These are phyloP conservation scores for Nipponacmea schrenckii DNA, from an alignment of 2,888 invertebrate species.

Conservation along the genomic window DNA sequence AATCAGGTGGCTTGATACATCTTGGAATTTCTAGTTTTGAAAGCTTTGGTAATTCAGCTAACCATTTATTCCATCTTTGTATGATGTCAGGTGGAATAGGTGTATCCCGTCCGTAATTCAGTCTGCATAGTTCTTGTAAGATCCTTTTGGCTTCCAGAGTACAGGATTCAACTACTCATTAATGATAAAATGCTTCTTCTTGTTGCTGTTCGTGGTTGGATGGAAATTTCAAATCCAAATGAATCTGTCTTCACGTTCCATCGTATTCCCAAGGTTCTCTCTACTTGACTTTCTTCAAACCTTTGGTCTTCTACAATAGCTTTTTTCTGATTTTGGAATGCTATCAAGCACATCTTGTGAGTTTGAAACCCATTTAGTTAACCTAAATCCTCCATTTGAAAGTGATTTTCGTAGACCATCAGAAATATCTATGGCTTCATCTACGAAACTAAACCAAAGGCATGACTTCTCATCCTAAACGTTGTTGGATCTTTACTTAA, in stretches of 20 bases:
- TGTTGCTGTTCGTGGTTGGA: background rate
- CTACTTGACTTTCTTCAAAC: slow-evolving; percentile 12
- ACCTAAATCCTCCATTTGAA: slow-evolving; percentile 24
- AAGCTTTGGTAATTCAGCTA: slow-evolving; percentile 9
- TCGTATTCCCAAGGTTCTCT: slow-evolving; percentile 29
- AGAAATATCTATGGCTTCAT: slow-evolving; percentile 4
- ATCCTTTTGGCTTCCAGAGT: slow-evolving; percentile 13
- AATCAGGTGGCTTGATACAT: background rate
- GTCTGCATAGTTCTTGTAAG: slow-evolving; percentile 8
- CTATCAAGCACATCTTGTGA: slow-evolving; percentile 27
- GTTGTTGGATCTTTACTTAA: slow-evolving; percentile 3
- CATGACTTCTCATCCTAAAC: slow-evolving; percentile 18
- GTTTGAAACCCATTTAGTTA: slow-evolving; percentile 35
- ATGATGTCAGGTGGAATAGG: background rate
- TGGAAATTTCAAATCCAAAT: slow-evolving; percentile 22
- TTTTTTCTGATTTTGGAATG: slow-evolving; percentile 29
- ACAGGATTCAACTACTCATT: slow-evolving; percentile 3
- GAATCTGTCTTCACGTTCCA: slow-evolving; percentile 26
- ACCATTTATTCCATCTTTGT: slow-evolving; percentile 14
- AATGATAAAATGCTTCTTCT: background rate
- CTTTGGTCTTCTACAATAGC: slow-evolving; percentile 15
- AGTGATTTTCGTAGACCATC: background rate
- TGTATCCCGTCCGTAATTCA: slow-evolving; percentile 11
- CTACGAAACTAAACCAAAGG: slow-evolving; percentile 16
- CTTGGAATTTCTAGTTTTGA: slow-evolving; percentile 3